phyloP scores from a whole-genome alignment of 2,113 vertebrate genomes.

The Phalacrocorax brasilianus region DNA sequence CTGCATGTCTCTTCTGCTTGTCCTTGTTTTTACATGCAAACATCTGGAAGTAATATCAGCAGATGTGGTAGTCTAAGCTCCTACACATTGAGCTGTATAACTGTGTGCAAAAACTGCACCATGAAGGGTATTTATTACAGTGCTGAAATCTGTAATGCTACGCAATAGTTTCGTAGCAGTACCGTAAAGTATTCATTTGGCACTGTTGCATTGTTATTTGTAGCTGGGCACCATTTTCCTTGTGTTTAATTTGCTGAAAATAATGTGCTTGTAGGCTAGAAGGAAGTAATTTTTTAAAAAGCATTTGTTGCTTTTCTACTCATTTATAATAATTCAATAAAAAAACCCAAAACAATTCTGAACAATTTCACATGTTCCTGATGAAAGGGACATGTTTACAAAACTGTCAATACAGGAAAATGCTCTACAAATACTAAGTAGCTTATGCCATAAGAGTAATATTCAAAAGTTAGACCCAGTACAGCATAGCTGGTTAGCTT shows the following conservation, averaged over 20 bases:
- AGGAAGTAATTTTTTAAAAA: not conserved
- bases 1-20: not conserved
- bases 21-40: not conserved
- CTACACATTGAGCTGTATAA: not conserved
- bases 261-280: not conserved
- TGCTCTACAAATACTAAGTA: not conserved
- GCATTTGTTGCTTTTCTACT: not conserved
- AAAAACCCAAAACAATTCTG: not conserved
- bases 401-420: not conserved
- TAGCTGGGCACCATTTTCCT: not conserved
- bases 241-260: not conserved
- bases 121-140: not conserved
- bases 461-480: not conserved
- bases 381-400: not conserved
- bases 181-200: not conserved
- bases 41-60: not conserved
- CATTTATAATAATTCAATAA: not conserved
- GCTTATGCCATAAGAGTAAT: not conserved
- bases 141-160: not conserved
- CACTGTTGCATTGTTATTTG: not conserved
- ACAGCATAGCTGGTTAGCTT: not conserved
- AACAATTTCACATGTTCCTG: not conserved
- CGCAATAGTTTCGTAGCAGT: not conserved
- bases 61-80: not conserved
- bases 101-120: not conserved